These are phyloP conservation scores for Setophaga petechia DNA, from an alignment of 2,113 vertebrate genomes.

Conservation along the genomic window DNA sequence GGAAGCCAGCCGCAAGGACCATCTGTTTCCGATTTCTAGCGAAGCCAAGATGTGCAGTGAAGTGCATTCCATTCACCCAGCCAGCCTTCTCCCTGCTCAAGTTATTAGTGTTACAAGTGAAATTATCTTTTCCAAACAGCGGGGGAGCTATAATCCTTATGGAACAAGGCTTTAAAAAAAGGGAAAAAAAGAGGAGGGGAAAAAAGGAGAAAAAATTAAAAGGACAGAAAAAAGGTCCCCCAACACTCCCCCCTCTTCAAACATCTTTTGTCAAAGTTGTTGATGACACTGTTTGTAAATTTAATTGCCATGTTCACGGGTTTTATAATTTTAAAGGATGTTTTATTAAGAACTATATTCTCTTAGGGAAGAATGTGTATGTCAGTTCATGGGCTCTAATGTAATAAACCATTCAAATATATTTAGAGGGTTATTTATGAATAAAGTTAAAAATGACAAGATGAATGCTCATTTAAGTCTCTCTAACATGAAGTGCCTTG, in stretches of 20 bases:
- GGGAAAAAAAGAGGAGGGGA: not conserved
- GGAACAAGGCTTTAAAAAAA: conserved; percentile 68
- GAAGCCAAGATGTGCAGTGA: conserved; percentile 89
- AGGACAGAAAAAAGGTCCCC: not conserved
- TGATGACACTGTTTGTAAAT: conserved; percentile 58
- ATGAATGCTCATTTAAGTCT: conserved; percentile 50
- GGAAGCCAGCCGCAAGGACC: conserved; percentile 90
- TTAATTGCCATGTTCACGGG: conserved; percentile 62
- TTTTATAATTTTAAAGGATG: conserved; percentile 61
- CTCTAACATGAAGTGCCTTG: conserved; percentile 31
- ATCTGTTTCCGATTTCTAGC: conserved; percentile 90
- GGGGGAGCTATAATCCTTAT: conserved; percentile 82
- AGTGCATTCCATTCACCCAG: conserved; percentile 80
- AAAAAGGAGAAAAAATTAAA: not conserved
- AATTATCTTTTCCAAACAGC: conserved; percentile 84
- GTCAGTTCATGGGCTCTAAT: conserved; percentile 27
- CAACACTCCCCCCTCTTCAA: not conserved
- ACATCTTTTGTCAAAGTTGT: conserved; percentile 72
- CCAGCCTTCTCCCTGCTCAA: conserved; percentile 80
- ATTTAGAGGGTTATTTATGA: conserved; percentile 60
- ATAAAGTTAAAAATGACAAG: conserved; percentile 63
- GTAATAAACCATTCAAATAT: conserved; percentile 56
- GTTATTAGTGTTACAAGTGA: conserved; percentile 87
- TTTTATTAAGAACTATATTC: conserved; percentile 69
- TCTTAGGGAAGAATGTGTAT: conserved; percentile 21